Conservation (phyloP, 2,888 invertebrate genomes). For the Cephus sareptanus region DNA sequence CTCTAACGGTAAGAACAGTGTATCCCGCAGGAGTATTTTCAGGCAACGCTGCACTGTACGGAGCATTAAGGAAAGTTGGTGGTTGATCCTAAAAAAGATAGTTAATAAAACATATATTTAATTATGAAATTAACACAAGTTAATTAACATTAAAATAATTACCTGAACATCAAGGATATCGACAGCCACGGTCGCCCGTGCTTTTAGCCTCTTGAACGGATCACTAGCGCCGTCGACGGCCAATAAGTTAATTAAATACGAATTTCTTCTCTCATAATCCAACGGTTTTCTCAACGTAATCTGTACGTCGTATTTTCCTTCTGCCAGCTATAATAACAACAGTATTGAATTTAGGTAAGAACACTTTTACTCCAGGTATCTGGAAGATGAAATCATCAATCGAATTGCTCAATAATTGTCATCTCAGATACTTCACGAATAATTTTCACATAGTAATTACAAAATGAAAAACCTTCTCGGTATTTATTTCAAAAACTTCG, state of each 20-base stretch:
- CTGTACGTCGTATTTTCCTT: conserved; percentile 78
- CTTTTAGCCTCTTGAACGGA: conserved; percentile 70
- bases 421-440: background rate
- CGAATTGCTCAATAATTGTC: conserved; percentile 4
- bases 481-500: conserved; percentile 74
- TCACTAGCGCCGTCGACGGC: conserved; percentile 75
- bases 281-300: conserved; percentile 75
- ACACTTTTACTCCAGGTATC: conserved; percentile 4
- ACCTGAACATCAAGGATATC: conserved; percentile 80
- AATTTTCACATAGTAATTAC: conserved; percentile 3
- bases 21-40: conserved; percentile 75
- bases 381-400: conserved; percentile 5
- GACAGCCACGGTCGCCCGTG: conserved; percentile 79
- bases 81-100: conserved; percentile 74
- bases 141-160: conserved; percentile 21
- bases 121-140: conserved; percentile 3
- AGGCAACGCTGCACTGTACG: conserved; percentile 80
- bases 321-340: conserved; percentile 68
- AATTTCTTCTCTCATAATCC: conserved; percentile 82
- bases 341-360: background rate
- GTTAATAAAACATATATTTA: background rate
- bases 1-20: conserved; percentile 77
- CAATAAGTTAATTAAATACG: conserved; percentile 76
- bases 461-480: conserved; percentile 69
- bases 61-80: conserved; percentile 83